Conservation (phyloP, 1,140 invertebrate species). For the Neelides sp. region DNA sequence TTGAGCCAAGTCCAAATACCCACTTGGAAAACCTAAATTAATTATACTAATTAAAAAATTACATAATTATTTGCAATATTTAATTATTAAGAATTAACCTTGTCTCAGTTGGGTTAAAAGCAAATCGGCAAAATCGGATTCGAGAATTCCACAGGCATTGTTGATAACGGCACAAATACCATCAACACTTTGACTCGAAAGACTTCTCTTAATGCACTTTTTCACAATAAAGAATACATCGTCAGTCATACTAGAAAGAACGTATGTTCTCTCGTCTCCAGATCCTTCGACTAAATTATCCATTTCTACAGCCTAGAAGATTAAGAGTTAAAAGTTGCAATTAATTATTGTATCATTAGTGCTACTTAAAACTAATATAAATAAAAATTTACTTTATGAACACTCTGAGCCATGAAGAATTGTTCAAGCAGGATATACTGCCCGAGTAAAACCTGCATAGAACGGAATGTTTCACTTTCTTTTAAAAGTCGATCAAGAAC, state of each 20-base stretch:
- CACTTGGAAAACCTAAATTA: conserved; percentile 56
- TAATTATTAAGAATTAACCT: conserved; percentile 33
- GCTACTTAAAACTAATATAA: background rate
- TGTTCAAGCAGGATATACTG: conserved; percentile 86
- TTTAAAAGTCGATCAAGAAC: conserved; percentile 57
- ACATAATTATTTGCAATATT: conserved; percentile 2
- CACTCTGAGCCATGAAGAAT: conserved; percentile 92
- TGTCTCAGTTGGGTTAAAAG: conserved; percentile 60
- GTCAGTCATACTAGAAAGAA: conserved; percentile 85
- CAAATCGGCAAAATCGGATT: conserved; percentile 68
- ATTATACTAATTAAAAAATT: background rate
- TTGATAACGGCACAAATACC: conserved; percentile 94
- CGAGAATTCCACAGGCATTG: conserved; percentile 74
- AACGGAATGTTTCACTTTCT: conserved; percentile 61
- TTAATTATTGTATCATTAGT: conserved; percentile 6
- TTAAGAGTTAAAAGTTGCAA: conserved; percentile 12
- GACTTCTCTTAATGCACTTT: conserved; percentile 82
- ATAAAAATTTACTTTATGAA: conserved; percentile 51
- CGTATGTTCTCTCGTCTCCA: conserved; percentile 41
- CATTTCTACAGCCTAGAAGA: conserved; percentile 60
- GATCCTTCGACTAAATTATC: conserved; percentile 48
- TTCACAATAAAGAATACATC: conserved; percentile 96
- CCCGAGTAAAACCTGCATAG: conserved; percentile 80
- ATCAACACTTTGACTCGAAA: conserved; percentile 81
- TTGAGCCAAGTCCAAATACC: conserved; percentile 68